phyloP scores from a whole-genome alignment of 2,113 vertebrate genomes.

The Callaeas wilsoni region DNA sequence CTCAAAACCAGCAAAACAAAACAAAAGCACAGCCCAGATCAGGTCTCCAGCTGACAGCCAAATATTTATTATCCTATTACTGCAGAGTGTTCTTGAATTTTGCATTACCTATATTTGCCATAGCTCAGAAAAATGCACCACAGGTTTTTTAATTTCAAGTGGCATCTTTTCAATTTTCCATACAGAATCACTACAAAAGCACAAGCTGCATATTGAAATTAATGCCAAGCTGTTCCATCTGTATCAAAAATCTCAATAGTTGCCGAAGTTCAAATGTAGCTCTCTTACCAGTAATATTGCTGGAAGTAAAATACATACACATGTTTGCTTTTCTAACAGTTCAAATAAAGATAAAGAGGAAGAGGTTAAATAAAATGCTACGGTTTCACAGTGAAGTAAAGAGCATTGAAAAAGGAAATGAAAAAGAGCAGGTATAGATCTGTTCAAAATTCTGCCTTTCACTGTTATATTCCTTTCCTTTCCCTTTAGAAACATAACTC shows the following conservation, averaged over 20 bases:
- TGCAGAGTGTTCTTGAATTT: neutral
- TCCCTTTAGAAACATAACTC: neutral
- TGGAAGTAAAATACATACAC: neutral
- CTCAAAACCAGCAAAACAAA: neutral
- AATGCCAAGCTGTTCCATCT: neutral
- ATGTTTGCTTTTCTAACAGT: neutral
- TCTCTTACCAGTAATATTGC: neutral
- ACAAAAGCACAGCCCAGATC: neutral
- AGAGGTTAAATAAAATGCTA: neutral
- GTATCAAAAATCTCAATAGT: neutral
- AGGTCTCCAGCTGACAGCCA: neutral
- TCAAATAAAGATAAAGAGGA: neutral
- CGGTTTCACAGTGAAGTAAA: neutral
- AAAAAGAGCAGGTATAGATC: neutral
- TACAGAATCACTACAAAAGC: neutral
- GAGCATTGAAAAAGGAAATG: neutral
- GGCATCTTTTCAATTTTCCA: neutral
- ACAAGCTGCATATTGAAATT: neutral
- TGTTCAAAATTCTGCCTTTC: neutral
- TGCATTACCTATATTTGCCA: neutral
- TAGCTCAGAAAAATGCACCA: neutral
- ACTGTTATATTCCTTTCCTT: neutral
- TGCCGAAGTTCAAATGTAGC: neutral
- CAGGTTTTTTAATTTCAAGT: neutral
- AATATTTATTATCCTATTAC: neutral